Evolutionary conservation across 2,797 vertebrate species (phyloP), one percentile per base, ranked within the genome.

Genomic region (Schizopygopsis malacanthus): DNA sequence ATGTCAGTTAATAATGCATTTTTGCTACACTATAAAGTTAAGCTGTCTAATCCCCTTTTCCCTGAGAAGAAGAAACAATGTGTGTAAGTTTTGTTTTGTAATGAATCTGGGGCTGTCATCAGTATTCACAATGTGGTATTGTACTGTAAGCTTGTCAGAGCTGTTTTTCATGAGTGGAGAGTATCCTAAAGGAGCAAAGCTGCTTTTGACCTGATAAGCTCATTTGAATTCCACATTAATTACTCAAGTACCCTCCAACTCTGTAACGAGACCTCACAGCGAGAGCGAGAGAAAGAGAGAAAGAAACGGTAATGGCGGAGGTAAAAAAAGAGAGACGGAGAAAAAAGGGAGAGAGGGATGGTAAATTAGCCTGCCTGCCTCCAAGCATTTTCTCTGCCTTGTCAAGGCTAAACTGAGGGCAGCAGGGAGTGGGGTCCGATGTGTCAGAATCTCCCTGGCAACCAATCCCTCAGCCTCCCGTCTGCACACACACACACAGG

Each of bases 181-280:
- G 92, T 93, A 93, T 93, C 94, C 94, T 95, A 82, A 88, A 94
- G 94, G 93, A 94, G 92, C 92, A 94, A 87, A 94, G 94, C 95
- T 95, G 94, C 94, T 94, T 95, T 94, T 95, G 92, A 96, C 95
- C 94, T 92, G 94, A 96, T 95, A 95, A 96, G 94, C 95, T 95
- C 93, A 95, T 95, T 96, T 95, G 92, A 95, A 95, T 95, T 95
- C 93, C 93, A 87, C 92, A 92, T 93, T 95, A 95, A 95, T 95
- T 95, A 95, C 94, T 91, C 91, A 90, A 90, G 91, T 86, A 88
- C 92, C 90, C 90, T 86, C 90, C 91, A 94, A 92, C 87, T 90
- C 92, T 92, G 92, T 92, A 92, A 92, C 91, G 88, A 89, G 90
- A 93, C 90, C 92, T 92, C 90, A 93, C 79, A 90, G 89, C 86